These are phyloP conservation scores for Raillietiella orientalis DNA, from an alignment of 2,888 invertebrate genomes.

Conservation along the genomic window DNA sequence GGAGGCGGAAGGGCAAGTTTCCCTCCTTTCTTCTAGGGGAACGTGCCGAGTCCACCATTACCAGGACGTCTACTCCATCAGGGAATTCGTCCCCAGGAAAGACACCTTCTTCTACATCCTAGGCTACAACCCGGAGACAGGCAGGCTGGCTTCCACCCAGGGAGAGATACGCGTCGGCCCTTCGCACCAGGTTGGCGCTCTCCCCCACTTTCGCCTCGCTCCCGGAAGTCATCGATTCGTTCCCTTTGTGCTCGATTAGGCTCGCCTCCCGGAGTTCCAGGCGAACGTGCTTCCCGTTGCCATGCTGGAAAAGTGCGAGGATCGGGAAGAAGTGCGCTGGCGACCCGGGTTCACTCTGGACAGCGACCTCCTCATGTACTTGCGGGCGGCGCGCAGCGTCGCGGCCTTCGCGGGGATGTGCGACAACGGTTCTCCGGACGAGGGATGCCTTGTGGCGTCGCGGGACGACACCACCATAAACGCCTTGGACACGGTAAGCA, in stretches of 20 bases:
- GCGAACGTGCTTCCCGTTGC: conserved; percentile 13
- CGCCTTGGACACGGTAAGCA: conserved; percentile 55
- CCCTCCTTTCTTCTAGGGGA: conserved; percentile 13
- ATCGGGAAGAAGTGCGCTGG: conserved; percentile 70
- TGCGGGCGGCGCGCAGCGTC: conserved; percentile 85
- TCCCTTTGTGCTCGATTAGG: conserved; percentile 12
- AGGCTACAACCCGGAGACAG: conserved; percentile 19
- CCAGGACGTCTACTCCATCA: conserved; percentile 15
- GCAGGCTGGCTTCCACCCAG: conserved; percentile 20
- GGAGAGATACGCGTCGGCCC: conserved; percentile 24
- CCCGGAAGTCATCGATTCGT: neutral
- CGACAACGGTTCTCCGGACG: conserved; percentile 86
- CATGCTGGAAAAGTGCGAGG: conserved; percentile 17
- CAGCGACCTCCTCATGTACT: conserved; percentile 85
- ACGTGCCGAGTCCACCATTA: conserved; percentile 19
- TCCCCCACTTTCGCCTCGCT: conserved; percentile 1
- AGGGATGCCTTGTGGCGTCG: conserved; percentile 84
- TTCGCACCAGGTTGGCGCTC: conserved; percentile 17
- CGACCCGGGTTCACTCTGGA: conserved; percentile 70
- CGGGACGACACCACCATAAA: conserved; percentile 91
- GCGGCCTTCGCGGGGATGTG: conserved; percentile 97
- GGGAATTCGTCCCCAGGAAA: conserved; percentile 14
- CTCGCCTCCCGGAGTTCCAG: conserved; percentile 24
- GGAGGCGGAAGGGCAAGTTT: neutral
- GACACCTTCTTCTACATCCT: conserved; percentile 20